These are phyloP conservation scores for Pipistrellus pipistrellus DNA, from an alignment of 2,797 vertebrate species.

Conservation along the genomic window DNA sequence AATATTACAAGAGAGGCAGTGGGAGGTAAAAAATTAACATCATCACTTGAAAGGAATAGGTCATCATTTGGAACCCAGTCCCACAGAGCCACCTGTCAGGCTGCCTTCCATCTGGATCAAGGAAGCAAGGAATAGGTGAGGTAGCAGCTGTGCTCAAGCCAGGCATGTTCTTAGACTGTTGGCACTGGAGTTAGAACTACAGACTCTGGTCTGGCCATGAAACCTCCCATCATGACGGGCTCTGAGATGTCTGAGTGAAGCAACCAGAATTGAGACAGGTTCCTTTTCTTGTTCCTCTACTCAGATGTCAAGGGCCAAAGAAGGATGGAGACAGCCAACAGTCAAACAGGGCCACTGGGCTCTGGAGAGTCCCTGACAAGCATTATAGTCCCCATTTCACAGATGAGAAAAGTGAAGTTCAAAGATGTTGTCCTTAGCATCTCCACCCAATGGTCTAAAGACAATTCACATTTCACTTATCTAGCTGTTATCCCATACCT, in stretches of 20 bases:
- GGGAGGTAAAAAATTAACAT: not conserved
- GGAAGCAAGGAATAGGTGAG: not conserved
- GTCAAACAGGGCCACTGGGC: not conserved
- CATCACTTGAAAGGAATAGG: not conserved
- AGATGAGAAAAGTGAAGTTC: not conserved
- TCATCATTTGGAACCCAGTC: not conserved
- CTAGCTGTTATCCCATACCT: not conserved
- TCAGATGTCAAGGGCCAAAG: not conserved
- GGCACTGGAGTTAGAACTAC: not conserved
- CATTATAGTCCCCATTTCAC: not conserved
- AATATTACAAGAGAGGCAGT: not conserved
- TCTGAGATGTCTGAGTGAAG: not conserved
- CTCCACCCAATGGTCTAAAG: not conserved
- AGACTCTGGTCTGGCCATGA: not conserved
- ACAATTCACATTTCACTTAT: not conserved
- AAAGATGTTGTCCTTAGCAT: not conserved
- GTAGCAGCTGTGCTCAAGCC: not conserved
- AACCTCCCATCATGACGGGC: not conserved
- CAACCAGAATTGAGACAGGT: not conserved
- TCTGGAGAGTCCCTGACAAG: not conserved
- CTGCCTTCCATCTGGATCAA: not conserved
- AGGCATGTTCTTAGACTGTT: rapidly evolving
- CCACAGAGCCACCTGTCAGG: not conserved
- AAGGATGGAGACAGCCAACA: not conserved
- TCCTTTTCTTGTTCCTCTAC: not conserved